Evolutionary conservation across 2,888 invertebrate species (phyloP), one percentile per base, ranked within the genome.

Genomic region (Lasioglossum vierecki): DNA sequence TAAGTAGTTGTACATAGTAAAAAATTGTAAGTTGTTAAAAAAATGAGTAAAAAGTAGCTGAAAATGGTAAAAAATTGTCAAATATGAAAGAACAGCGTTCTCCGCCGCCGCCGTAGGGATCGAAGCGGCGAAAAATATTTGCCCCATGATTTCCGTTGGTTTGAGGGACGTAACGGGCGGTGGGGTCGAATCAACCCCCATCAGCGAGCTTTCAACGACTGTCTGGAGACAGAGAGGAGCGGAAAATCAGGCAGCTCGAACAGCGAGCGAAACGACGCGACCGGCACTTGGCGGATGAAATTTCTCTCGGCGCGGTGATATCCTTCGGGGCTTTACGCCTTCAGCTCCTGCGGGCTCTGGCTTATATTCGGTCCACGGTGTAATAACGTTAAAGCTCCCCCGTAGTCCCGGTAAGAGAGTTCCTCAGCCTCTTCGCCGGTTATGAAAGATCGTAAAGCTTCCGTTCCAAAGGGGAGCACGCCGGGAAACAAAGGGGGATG

Each of bases 401-500:
- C 53, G 68, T 68, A 79, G 53, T 75, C 74, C 49, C 46, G 68
- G 22, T 53, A 57, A 57, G 72, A 49, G 46, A 68, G 9, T 53
- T 35, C 68, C 72, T 41, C 49, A 53, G 70, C 39, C 74, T 63
- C 70, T 63, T 70, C 66, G 13, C 39, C 49, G 60, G 72, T 79
- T 79, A 83, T 76, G 79, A 79, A 83, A 79, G 72, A 83, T 79
- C 83, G 83, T 79, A 72, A 84, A 79, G 79, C 76, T 83, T 41
- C 63, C 63, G 30, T 63, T 63, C 63, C 39, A 57, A 26, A 75
- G 41, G 39, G 26, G 15, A 60, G 49, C 75, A 79, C 75, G 39
- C n/a, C 53, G 13, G 60, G 83, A 49, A 79, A 83, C 60, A 66
- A 79, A 39, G 60, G 46, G 18, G 46, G n/a, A 41, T 49, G 39